Percentiles rank a stretch among this genome's conserved stretches.
These are phyloP conservation scores for Toxotes chatareus DNA, from an alignment of 2,113 vertebrate genomes.

Conservation along the genomic window DNA sequence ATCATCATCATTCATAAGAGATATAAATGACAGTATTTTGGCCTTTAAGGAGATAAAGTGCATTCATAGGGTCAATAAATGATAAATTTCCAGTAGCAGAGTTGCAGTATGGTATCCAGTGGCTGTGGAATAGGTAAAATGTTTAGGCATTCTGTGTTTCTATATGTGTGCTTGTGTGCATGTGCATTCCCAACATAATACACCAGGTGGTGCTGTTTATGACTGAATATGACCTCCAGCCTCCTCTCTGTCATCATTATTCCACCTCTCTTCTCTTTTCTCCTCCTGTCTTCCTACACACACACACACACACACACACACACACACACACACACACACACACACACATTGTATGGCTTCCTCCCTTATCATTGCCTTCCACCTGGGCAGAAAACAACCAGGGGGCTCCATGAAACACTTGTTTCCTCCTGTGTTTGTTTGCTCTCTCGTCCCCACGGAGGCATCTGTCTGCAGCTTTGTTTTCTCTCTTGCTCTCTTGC, in stretches of 20 bases:
- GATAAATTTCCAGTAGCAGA: too few species aligned
- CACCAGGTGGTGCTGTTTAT: conserved; percentile 7
- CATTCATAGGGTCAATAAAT: too few species aligned
- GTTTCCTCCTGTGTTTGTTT: conserved; percentile 21
- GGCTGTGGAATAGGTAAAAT: too few species aligned
- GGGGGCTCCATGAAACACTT: conserved; percentile 39
- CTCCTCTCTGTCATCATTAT: conserved; percentile 24
- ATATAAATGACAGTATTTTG: too few species aligned
- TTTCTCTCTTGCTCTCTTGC: conserved; percentile 1
- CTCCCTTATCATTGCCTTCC: conserved; percentile 50
- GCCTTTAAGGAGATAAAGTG: too few species aligned
- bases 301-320: conserved; percentile 33
- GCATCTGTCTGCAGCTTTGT: conserved; percentile 23
- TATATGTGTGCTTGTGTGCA: background rate
- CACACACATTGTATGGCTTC: conserved; percentile 2
- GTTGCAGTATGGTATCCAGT: too few species aligned
- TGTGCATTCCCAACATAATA: background rate
- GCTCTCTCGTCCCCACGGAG: conserved; percentile 16
- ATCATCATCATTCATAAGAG: too few species aligned
- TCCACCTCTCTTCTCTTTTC: conserved; percentile 2
- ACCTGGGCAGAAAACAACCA: conserved; percentile 38
- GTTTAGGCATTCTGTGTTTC: too few species aligned
- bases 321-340: conserved; percentile 30
- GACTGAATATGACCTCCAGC: conserved; percentile 41
- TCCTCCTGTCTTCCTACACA: background rate